These are phyloP conservation scores for Apodemus agrarius DNA, from an alignment of 2,797 vertebrate species.

Conservation along the genomic window DNA sequence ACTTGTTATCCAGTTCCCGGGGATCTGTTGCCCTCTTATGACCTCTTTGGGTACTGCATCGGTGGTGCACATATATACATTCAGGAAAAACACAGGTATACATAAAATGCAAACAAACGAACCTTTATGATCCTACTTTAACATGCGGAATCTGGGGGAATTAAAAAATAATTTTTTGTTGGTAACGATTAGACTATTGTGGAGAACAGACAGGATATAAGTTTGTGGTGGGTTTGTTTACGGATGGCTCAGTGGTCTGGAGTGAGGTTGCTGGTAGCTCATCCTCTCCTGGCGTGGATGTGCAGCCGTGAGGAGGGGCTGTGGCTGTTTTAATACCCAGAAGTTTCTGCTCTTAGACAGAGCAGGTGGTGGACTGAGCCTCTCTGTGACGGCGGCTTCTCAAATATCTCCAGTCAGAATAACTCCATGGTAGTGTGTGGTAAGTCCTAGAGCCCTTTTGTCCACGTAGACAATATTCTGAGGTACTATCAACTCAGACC, in stretches of 20 bases:
- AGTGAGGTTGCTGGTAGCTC: not conserved
- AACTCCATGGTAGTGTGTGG: not conserved
- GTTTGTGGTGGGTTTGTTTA: not conserved
- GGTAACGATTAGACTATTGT: not conserved
- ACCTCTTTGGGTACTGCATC: not conserved
- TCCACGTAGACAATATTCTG: not conserved
- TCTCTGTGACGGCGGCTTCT: not conserved
- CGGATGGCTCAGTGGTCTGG: not conserved
- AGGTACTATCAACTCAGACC: not conserved
- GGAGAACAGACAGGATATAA: not conserved
- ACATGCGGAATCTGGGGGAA: not conserved
- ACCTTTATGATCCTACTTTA: not conserved
- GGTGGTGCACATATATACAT: not conserved
- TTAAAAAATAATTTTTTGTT: not conserved
- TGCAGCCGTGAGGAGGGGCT: not conserved
- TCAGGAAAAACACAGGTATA: not conserved
- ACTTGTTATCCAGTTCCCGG: not conserved
- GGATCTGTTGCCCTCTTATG: not conserved
- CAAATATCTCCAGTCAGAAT: slow-evolving; percentile 30
- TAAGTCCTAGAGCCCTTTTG: not conserved
- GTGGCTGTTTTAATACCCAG: not conserved
- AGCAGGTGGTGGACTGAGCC: not conserved
- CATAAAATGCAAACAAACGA: not conserved
- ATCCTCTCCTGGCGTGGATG: not conserved
- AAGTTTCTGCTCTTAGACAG: not conserved